These are phyloP conservation scores for Nephrotoma appendiculata DNA, from an alignment of 2,888 invertebrate genomes.

Conservation along the genomic window DNA sequence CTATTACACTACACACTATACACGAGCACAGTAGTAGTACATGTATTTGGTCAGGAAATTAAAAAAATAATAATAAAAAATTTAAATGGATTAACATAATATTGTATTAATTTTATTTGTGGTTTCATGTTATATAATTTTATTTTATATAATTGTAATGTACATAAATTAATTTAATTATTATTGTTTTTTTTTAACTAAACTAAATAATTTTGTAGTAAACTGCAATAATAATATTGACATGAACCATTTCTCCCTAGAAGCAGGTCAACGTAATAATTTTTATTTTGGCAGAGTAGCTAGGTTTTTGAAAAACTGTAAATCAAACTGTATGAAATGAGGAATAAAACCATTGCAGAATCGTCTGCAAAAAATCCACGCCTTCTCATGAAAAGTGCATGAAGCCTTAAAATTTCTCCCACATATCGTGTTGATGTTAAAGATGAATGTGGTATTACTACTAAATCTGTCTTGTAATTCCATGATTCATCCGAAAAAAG, in stretches of 20 bases:
- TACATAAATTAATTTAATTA: not conserved
- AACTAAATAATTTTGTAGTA: not conserved
- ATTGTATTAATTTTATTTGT: not conserved
- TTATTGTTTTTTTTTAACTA: not conserved
- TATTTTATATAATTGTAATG: not conserved
- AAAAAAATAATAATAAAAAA: not conserved
- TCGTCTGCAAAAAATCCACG: too few relatives aligned
- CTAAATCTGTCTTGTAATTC: too few relatives aligned
- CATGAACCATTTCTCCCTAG: not conserved
- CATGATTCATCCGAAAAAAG: too few relatives aligned
- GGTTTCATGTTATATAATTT: not conserved
- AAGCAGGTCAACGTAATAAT: not conserved
- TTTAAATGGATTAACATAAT: not conserved
- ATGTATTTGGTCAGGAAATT: not conserved
- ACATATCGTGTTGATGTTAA: too few relatives aligned
- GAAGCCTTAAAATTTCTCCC: too few relatives aligned
- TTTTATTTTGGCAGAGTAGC: not conserved
- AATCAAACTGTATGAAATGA: too few relatives aligned
- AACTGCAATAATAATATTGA: not conserved
- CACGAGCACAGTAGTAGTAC: not conserved
- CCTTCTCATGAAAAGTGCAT: too few relatives aligned
- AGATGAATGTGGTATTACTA: too few relatives aligned
- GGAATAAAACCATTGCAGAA: too few relatives aligned
- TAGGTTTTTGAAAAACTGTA: too few relatives aligned
- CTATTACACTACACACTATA: not conserved